Evolutionary conservation across 2,113 vertebrate genomes (phyloP), one percentile per base, ranked within the genome.

Genomic region (Caretta caretta): DNA sequence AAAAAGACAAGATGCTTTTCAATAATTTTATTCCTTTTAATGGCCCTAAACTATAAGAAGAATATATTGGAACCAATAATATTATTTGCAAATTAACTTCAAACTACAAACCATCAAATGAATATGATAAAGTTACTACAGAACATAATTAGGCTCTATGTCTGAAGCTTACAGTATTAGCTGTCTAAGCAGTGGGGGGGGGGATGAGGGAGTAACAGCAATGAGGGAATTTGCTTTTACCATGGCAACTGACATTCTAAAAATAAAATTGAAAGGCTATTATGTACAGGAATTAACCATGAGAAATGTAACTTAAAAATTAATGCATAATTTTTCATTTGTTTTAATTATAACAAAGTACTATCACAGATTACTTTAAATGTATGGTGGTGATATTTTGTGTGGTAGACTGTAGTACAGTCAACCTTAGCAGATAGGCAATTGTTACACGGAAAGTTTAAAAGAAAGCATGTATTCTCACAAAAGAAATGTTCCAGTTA

Each of bases 41-140:
- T 79, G 93, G 86, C 80, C 6, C n/a, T 86, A 93, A 88, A 94
- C 14, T 11, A 59, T 78, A 22, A 49, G n/a, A 83, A 82, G 57
- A 84, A 84, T 51, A 65, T 16, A 72, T 17, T 88, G 31, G 42
- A 94, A 88, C 29, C 17, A 93, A 92, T 88, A 75, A 53, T 20
- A 35, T 89, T 94, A 93, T 96, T 97, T 94, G 50, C 72, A 95
- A 97, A 93, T 90, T 69, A 4, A 84, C 80, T 95, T 94, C 59
- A 91, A 35, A 90, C 22, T 89, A 59, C 51, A 89, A 91, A 93
- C 49, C 31, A 84, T 93, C 93, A 96, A 90, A 91, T 90, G 59
- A 86, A 54, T 93, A 90, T 49, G 59, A 72, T 38, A 90, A 89
- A 94, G 81, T 92, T 93, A 96, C 89, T 85, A 86, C 17, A 92